Conservation (phyloP, 2,113 vertebrate genomes). For the Erythrocebus patas region DNA sequence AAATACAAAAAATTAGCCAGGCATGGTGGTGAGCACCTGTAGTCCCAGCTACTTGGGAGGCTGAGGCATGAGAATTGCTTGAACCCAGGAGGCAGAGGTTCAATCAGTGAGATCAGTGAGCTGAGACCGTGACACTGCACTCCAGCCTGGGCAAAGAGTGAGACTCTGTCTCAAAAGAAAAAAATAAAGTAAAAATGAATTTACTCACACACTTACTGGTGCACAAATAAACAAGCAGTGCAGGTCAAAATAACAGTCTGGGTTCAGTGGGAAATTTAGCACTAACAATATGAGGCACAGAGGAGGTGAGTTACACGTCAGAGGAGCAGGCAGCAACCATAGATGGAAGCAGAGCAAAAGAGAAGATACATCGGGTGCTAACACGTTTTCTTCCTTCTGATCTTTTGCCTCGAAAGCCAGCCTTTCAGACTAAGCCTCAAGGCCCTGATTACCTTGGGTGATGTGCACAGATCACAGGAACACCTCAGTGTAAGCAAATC, state of each 20-base stretch:
- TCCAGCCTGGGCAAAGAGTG: no score
- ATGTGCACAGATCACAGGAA: neutral
- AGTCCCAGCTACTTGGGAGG: no score
- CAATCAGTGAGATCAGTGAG: no score
- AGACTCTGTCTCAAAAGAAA: no score
- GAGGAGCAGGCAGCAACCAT: neutral
- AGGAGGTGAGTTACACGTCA: neutral
- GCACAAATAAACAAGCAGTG: neutral
- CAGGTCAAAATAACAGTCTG: neutral
- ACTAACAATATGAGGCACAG: neutral
- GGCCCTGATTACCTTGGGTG: neutral
- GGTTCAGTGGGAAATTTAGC: neutral
- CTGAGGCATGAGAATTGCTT: no score
- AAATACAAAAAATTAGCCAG: no score
- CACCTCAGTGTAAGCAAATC: neutral
- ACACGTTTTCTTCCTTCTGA: neutral
- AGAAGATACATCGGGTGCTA: neutral
- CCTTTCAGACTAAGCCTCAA: neutral
- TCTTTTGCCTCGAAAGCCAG: slow-evolving; percentile 1
- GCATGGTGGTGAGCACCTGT: no score
- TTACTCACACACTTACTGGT: neutral
- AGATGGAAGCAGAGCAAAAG: neutral
- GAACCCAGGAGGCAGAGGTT: no score
- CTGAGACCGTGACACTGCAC: no score
- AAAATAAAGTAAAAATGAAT: neutral